Conservation (phyloP, 2,113 vertebrate genomes). For the Lepidothrix coronata region DNA sequence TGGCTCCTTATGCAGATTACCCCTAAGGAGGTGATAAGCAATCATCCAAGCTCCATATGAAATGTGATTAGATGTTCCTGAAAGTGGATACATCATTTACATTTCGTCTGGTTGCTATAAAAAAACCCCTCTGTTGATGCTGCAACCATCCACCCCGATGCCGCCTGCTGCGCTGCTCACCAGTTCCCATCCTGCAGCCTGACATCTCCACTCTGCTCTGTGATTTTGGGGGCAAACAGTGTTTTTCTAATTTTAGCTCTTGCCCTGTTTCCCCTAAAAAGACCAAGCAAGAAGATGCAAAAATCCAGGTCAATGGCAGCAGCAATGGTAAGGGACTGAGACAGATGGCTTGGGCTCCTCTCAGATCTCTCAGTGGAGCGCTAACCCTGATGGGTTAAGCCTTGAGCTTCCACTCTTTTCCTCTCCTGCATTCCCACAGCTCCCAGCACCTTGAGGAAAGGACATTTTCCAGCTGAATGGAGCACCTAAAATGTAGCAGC, state of each 20-base stretch:
- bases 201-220: neutral
- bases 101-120: slow-evolving; percentile 51
- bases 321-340: neutral
- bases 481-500: neutral
- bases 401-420: neutral
- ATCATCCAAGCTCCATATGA: slow-evolving; percentile 48
- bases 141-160: neutral
- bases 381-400: neutral
- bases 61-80: slow-evolving; percentile 61
- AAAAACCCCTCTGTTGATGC: slow-evolving; percentile 16
- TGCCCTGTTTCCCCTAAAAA: neutral
- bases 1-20: slow-evolving; percentile 52
- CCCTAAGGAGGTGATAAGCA: slow-evolving; percentile 56
- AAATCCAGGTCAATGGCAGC: neutral
- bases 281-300: neutral
- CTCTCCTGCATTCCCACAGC: neutral
- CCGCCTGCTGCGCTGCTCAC: neutral
- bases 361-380: neutral
- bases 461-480: neutral
- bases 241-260: neutral
- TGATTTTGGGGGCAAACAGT: neutral
- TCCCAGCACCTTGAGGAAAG: slow-evolving; percentile 4
- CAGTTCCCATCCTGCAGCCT: neutral
- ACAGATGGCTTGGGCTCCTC: neutral
- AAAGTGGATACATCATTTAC: slow-evolving; percentile 50